A percentile compares a stretch with the other conserved stretches of the same genome.
Conservation (phyloP, 2,113 vertebrate species). For the Balaeniceps rex region DNA sequence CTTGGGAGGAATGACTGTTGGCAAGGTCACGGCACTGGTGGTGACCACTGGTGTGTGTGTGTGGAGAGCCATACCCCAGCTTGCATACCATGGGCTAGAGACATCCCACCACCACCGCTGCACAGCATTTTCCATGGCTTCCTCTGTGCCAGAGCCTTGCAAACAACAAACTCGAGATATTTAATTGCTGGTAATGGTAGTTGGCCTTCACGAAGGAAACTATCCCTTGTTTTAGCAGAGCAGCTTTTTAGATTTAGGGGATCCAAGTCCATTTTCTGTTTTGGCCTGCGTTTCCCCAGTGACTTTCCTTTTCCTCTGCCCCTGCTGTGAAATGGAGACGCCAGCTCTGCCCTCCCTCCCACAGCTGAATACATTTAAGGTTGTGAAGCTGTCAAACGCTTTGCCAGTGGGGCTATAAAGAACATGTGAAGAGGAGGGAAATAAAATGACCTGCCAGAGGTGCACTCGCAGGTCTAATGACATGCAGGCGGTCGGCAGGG, state of each 20-base stretch:
- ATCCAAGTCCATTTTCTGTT: not conserved
- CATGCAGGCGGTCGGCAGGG: not conserved
- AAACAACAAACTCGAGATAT: not conserved
- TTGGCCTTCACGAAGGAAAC: not conserved
- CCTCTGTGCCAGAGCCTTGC: not conserved
- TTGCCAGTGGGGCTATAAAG: not conserved
- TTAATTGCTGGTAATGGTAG: not conserved
- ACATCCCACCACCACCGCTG: not conserved
- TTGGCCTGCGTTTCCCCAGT: not conserved
- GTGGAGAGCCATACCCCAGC: not conserved
- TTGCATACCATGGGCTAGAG: not conserved
- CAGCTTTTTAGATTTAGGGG: not conserved
- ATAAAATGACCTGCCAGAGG: not conserved
- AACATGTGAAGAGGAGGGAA: not conserved
- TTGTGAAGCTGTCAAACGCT: not conserved
- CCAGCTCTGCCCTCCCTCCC: not conserved
- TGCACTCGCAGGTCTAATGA: not conserved
- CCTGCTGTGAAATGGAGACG: not conserved
- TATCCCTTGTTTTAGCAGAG: not conserved
- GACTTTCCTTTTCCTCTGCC: not conserved
- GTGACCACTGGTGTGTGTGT: not conserved
- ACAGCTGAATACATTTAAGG: not conserved
- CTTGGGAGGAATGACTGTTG: not conserved
- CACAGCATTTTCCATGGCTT: not conserved
- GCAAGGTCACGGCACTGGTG: not conserved